Evolutionary conservation across 2,113 vertebrate species (phyloP).

Genomic region (Solea solea): DNA sequence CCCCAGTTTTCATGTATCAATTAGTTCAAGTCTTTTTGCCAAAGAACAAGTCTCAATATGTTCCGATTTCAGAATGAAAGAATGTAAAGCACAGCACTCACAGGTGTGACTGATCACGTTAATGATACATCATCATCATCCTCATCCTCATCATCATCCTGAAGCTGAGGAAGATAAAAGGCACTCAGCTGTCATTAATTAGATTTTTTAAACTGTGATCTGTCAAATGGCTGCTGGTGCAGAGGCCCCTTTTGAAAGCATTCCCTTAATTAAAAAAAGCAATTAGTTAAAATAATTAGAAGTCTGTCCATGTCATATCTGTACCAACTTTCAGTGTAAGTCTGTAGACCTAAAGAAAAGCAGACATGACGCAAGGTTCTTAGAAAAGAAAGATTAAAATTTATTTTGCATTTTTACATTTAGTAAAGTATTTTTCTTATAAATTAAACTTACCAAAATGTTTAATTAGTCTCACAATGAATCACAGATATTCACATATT

Average conservation of each 20-base stretch:
- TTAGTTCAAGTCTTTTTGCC: background rate
- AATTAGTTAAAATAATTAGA: too few relatives aligned
- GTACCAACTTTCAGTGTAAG: background rate
- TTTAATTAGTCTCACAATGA: slow-evolving; percentile 50
- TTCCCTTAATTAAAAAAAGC: too few relatives aligned
- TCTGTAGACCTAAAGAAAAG: background rate
- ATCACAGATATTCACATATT: slow-evolving; percentile 58
- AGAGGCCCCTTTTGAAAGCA: too few relatives aligned
- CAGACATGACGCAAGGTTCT: background rate
- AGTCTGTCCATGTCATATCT: too few relatives aligned
- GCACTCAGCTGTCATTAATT: too few relatives aligned
- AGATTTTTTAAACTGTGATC: too few relatives aligned
- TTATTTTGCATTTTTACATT: slow-evolving; percentile 58
- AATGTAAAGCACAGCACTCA: too few relatives aligned
- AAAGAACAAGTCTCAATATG: background rate
- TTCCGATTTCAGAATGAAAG: background rate
- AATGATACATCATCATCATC: too few relatives aligned
- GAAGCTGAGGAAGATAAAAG: too few relatives aligned
- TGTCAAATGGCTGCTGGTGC: too few relatives aligned
- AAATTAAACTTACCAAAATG: slow-evolving; percentile 67
- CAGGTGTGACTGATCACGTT: too few relatives aligned
- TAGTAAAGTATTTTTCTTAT: slow-evolving; percentile 40
- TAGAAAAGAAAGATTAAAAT: slow-evolving; percentile 46
- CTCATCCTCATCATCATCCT: too few relatives aligned
- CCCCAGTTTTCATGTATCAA: background rate